These are phyloP conservation scores for Muschampia staudingeri DNA, from an alignment of 2,888 invertebrate genomes.

Conservation along the genomic window DNA sequence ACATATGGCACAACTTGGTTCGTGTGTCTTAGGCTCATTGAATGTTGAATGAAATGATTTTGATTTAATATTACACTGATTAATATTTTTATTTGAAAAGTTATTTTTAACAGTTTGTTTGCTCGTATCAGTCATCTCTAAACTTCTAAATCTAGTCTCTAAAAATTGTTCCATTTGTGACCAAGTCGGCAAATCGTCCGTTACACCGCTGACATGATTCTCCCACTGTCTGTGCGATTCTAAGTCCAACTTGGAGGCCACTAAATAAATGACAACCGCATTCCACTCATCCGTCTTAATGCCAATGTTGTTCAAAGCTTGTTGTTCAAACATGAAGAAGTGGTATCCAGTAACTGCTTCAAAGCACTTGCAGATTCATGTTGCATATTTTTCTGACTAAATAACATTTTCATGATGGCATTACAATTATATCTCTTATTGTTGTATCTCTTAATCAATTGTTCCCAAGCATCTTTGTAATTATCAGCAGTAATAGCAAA, in stretches of 20 bases:
- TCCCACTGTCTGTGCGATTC: constrained; percentile 39
- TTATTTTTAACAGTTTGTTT: not conserved
- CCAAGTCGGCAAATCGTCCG: constrained; percentile 38
- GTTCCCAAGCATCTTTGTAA: constrained; percentile 60
- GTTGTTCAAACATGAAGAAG: not conserved
- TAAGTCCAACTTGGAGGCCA: constrained; percentile 46
- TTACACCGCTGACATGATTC: constrained; percentile 1
- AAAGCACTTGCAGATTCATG: not conserved
- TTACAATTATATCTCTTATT: constrained; percentile 60
- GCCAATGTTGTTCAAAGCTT: not conserved
- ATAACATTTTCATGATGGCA: constrained; percentile 1
- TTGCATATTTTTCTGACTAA: constrained; percentile 7
- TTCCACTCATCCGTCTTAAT: constrained; percentile 46
- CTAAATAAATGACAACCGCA: constrained; percentile 45
- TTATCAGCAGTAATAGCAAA: constrained; percentile 57
- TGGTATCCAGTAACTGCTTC: not conserved
- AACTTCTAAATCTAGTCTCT: constrained; percentile 52
- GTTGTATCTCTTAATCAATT: constrained; percentile 48
- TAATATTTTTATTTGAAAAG: too few relatives aligned
- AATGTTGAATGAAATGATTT: not conserved
- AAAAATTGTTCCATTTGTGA: constrained; percentile 46
- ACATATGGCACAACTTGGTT: constrained; percentile 1
- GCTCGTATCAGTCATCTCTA: constrained; percentile 39
- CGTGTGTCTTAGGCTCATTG: not conserved
- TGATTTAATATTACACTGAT: not conserved